Evolutionary conservation across 2,113 vertebrate species (phyloP), one percentile per base, ranked within the genome.

Genomic region (Thalassarche chlororhynchos): DNA sequence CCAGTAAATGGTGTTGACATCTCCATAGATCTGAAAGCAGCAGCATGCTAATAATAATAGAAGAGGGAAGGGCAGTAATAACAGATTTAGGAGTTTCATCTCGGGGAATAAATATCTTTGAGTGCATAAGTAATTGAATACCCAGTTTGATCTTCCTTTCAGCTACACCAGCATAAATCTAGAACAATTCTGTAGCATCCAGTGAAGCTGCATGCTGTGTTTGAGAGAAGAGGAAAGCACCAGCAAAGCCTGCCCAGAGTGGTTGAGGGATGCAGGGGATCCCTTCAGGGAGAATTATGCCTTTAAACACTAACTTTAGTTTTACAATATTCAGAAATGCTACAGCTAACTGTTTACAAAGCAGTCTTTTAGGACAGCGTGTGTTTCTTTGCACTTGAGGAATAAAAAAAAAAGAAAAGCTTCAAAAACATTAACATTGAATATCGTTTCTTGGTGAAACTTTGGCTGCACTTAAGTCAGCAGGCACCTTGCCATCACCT

Each of bases 1-100:
- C 81, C 78, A 69, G 84, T 95, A 97, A 94, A 61, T 65, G 75
- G 40, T 90, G 87, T 54, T 96, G 92, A 91, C 95, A 77, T 28
- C 70, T 90, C 78, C 78, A 85, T n/a, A 90, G 90, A 87, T 91
- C 82, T 91, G 70, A 91, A 85, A 85, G 90, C 75, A 95, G 82
- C 66, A 88, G 70, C 71, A 29, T 47, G 42, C 38, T 75, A 87
- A 81, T 72, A 65, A 54, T 54, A 71, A 66, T 17, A 46, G 75
- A 72, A 76, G 49, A 82, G 38, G 71, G 79, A 92, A 86, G 38
- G 58, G 72, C 68, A 88, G 57, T 95, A 87, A 88, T 29, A 97
- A 79, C 62, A 87, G 62, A 87, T 87, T 92, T 91, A 96, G 54
- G 78, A 80, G 66, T n/a, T 91, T 94, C 57, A 38, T 97, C 75